These are phyloP conservation scores for Thymelicus lineola DNA, from an alignment of 2,888 invertebrate species.

Conservation along the genomic window DNA sequence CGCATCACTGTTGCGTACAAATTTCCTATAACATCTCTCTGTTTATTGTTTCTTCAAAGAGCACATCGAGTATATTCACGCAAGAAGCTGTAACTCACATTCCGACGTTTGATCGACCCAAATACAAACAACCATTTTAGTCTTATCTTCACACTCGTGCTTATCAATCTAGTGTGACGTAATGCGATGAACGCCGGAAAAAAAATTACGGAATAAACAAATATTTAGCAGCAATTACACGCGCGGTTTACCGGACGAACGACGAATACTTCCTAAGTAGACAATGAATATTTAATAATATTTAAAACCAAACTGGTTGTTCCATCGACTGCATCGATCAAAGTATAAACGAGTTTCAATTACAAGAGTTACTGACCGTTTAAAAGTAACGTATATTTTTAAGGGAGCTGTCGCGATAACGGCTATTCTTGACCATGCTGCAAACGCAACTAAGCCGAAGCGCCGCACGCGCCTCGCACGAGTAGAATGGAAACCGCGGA, in stretches of 20 bases:
- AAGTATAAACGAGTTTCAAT: constrained; percentile 5
- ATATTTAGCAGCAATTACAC: constrained; percentile 21
- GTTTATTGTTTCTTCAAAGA: constrained; percentile 46
- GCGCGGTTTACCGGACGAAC: constrained; percentile 18
- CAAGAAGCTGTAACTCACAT: constrained; percentile 38
- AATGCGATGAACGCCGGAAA: constrained; percentile 16
- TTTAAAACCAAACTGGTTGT: background rate
- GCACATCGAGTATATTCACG: constrained; percentile 44
- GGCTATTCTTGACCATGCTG: constrained; percentile 79
- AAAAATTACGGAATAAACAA: constrained; percentile 14
- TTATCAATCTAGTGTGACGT: constrained; percentile 41
- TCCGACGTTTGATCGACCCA: constrained; percentile 40
- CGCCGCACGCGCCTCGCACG: constrained; percentile 74
- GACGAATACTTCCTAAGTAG: constrained; percentile 3
- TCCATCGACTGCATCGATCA: constrained; percentile 15
- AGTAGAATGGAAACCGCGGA: constrained; percentile 62
- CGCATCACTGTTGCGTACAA: constrained; percentile 73
- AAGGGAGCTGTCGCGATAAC: constrained; percentile 61
- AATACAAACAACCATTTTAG: constrained; percentile 42
- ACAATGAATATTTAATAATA: constrained; percentile 25
- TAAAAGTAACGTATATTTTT: constrained; percentile 50
- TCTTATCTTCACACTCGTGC: constrained; percentile 42
- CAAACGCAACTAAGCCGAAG: constrained; percentile 77
- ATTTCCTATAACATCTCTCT: constrained; percentile 51
- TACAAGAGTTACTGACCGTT: constrained; percentile 49